Base-by-base conservation (phyloP, 2,888 invertebrate species). In the Eulithis prunata region DNA sequence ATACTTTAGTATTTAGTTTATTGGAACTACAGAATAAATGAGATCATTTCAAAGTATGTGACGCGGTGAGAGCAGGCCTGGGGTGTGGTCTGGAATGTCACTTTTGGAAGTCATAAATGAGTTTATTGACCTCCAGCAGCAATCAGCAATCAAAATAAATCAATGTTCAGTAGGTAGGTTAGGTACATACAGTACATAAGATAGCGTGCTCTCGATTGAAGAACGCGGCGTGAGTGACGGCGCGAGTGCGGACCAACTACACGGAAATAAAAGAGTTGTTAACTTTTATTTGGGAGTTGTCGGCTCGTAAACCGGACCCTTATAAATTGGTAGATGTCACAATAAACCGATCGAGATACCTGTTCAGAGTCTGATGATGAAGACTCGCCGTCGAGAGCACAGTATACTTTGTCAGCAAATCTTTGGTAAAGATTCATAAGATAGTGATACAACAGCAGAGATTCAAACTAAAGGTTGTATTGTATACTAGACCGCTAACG, bases 271-370 rank as follows among this genome's bases (percentile, higher is more conserved):
- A 61, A 47, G 32, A 47, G 60, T 55, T 64, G 64, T 61, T 60
- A 64, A 68, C 32, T 68, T 68, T 62, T 62, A 64, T 64, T 68
- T 62, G 53, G 46, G 51, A 46, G 51, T 53, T 57, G 54, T 57
- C 47, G 45, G 49, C 54, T 61, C 51, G 64, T 68, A 63, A 68
- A 62, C 38, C 14, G 14, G 6, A 45, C 38, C 57, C 57, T 56
- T 57, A 57, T 51, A 54, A 11, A 61, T 64, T 51, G 49, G 51
- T 14, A 32, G 14, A 47, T 49, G 51, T 56, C 56, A 62, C 52
- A 59, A 62, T 62, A 43, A 64, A 58, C 38, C 13, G 60, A 54
- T 56, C 41, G 21, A 32, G 52, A 21, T 21, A 21, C 21, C 38
- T 41, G 14, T 53, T 32, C 14, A 47, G 28, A 2, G 21, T 12